These are phyloP conservation scores for Drepanosiphum platanoidis DNA, from an alignment of 2,888 invertebrate species.

Conservation along the genomic window DNA sequence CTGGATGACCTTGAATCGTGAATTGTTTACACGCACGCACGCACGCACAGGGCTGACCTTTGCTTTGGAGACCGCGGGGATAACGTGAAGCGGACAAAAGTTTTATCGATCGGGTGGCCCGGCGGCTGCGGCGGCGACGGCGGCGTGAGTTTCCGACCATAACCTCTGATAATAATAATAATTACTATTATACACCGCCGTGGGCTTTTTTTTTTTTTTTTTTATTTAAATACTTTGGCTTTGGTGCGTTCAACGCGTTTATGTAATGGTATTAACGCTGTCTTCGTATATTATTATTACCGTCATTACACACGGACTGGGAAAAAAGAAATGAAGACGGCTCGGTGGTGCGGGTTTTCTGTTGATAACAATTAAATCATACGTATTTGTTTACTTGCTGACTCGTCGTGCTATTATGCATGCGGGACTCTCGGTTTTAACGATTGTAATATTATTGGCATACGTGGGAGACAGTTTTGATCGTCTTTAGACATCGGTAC, in stretches of 20 bases:
- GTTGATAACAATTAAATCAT: slow-evolving; percentile 18
- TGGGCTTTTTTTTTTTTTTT: background rate
- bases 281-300: background rate
- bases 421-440: background rate
- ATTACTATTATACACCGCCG: slow-evolving; percentile 9
- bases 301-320: background rate
- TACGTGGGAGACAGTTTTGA: background rate
- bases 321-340: background rate
- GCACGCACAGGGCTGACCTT: slow-evolving; percentile 10
- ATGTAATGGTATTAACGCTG: background rate
- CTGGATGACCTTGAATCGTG: slow-evolving; percentile 14
- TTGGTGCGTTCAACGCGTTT: background rate
- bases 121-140: background rate
- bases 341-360: background rate
- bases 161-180: slow-evolving; percentile 39
- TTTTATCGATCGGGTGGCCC: slow-evolving; percentile 42
- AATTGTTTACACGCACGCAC: background rate
- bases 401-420: background rate
- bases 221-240: background rate
- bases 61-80: background rate
- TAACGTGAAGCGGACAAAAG: background rate
- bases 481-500: background rate
- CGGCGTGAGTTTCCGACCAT: slow-evolving; percentile 34
- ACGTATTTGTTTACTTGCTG: background rate
- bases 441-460: background rate